These are phyloP conservation scores for Sander vitreus DNA, from an alignment of 2,113 vertebrate genomes.

Conservation along the genomic window DNA sequence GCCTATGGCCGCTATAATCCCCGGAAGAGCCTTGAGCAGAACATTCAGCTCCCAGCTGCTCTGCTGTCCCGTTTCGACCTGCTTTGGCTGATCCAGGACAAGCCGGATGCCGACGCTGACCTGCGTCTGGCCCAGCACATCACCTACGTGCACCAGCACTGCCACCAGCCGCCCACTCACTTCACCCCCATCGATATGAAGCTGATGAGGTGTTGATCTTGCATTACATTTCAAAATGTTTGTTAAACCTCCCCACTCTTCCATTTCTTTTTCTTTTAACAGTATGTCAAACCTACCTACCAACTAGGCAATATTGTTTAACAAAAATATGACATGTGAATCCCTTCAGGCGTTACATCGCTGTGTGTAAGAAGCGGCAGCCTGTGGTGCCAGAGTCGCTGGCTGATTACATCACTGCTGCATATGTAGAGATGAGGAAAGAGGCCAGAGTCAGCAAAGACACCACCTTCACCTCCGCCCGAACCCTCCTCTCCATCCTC, in stretches of 20 bases:
- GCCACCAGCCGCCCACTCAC: conserved; percentile 89
- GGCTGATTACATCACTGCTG: conserved; percentile 92
- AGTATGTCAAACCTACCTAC: background rate
- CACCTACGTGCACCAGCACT: conserved; percentile 95
- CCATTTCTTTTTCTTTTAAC: background rate
- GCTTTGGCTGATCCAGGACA: conserved; percentile 95
- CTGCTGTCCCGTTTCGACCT: conserved; percentile 94
- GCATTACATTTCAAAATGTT: background rate
- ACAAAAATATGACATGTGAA: background rate
- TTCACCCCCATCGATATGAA: conserved; percentile 93
- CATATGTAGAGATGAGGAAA: conserved; percentile 95
- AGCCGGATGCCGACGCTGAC: conserved; percentile 89
- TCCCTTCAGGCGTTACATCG: conserved; percentile 87
- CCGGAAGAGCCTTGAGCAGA: conserved; percentile 89
- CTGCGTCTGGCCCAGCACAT: conserved; percentile 93
- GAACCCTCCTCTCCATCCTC: conserved; percentile 91
- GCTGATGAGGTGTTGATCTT: conserved; percentile 88
- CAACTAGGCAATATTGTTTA: accelerated
- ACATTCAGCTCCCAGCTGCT: conserved; percentile 92
- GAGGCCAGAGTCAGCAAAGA: conserved; percentile 92
- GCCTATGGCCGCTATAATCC: conserved; percentile 94
- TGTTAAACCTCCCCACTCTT: background rate
- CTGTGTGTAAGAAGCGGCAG: conserved; percentile 87
- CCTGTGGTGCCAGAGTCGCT: conserved; percentile 88
- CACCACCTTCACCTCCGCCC: conserved; percentile 91